phyloP scores from a whole-genome alignment of 2,113 vertebrate genomes.

The Ceyx margarethae region DNA sequence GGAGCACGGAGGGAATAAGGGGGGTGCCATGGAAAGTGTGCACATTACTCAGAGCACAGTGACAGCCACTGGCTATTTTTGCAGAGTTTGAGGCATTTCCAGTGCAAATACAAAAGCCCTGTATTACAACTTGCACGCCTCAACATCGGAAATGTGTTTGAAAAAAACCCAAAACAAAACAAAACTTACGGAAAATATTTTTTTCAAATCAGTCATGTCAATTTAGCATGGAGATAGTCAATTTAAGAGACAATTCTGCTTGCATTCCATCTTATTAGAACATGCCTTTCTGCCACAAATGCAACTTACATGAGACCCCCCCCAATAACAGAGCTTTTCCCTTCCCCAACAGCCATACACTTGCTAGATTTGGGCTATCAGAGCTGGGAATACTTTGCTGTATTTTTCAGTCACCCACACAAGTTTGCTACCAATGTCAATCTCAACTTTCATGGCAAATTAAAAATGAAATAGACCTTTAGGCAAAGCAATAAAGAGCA shows the following conservation, averaged over 20 bases:
- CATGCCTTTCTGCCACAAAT: not conserved
- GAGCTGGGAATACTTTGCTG: not conserved
- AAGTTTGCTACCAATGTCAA: not conserved
- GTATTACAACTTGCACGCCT: not conserved
- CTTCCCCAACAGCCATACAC: not conserved
- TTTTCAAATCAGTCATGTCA: not conserved
- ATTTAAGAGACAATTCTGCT: not conserved
- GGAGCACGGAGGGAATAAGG: not conserved
- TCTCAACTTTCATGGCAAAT: not conserved
- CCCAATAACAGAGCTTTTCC: not conserved
- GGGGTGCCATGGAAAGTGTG: not conserved
- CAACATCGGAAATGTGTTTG: not conserved
- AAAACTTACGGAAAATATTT: not conserved
- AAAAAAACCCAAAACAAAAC: not conserved
- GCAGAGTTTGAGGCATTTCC: not conserved
- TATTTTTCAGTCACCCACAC: not conserved
- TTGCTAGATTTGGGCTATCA: not conserved
- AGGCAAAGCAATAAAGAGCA: conserved; percentile 4
- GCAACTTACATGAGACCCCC: not conserved
- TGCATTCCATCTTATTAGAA: not conserved
- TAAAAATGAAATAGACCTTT: not conserved
- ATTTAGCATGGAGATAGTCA: not conserved
- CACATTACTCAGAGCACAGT: not conserved
- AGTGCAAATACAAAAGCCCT: not conserved
- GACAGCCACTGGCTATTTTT: not conserved